phyloP scores from a whole-genome alignment of 2,113 vertebrate genomes.

The Psilopogon haemacephalus region DNA sequence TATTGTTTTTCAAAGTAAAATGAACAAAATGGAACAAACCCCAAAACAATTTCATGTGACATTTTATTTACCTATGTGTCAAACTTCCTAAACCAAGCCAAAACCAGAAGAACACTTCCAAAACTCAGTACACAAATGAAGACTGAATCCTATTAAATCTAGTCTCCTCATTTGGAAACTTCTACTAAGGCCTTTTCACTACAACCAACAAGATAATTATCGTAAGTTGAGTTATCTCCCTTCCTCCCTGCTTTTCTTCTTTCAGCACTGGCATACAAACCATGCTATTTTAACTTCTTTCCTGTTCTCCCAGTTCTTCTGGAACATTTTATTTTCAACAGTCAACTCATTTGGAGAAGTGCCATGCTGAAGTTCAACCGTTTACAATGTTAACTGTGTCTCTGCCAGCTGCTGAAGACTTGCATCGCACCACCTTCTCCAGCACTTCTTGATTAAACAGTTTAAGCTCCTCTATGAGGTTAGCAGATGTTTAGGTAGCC shows the following conservation, averaged over 20 bases:
- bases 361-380: slow-evolving; percentile 80
- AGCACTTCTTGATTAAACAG: slow-evolving; percentile 50
- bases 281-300: slow-evolving; percentile 84
- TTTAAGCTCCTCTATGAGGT: slow-evolving; percentile 14
- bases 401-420: slow-evolving; percentile 74
- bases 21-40: not conserved
- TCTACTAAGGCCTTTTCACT: slow-evolving; percentile 17
- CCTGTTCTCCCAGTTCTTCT: slow-evolving; percentile 87
- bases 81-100: slow-evolving; percentile 31
- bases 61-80: slow-evolving; percentile 11
- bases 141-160: slow-evolving; percentile 36
- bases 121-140: slow-evolving; percentile 4
- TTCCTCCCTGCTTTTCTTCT: slow-evolving; percentile 64
- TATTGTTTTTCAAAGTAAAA: not conserved
- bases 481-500: slow-evolving; percentile 34
- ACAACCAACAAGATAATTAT: slow-evolving; percentile 62
- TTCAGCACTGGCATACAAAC: slow-evolving; percentile 81
- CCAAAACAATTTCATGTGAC: not conserved
- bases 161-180: slow-evolving; percentile 22
- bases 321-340: slow-evolving; percentile 87
- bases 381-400: slow-evolving; percentile 79
- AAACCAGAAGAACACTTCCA: slow-evolving; percentile 33
- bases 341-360: slow-evolving; percentile 84
- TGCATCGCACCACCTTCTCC: slow-evolving; percentile 62
- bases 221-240: slow-evolving; percentile 65